phyloP scores from a whole-genome alignment of 2,113 vertebrate genomes.

The Ailurus styani region DNA sequence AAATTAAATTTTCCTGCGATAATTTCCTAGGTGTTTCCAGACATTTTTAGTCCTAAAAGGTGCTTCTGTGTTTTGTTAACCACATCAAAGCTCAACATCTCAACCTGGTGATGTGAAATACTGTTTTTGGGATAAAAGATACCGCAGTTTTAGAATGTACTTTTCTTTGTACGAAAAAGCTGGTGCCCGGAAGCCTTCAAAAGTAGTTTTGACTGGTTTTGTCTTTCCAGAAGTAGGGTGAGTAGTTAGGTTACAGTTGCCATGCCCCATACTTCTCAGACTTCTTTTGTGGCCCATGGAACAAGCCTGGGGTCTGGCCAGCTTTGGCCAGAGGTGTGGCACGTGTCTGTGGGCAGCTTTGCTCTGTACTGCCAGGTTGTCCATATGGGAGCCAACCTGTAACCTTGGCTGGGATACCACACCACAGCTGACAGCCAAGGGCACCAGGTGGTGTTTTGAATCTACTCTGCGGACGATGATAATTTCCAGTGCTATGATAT shows the following conservation, averaged over 20 bases:
- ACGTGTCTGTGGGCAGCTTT: not conserved
- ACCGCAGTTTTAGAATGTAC: not conserved
- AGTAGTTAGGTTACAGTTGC: not conserved
- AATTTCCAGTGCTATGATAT: constrained; percentile 30
- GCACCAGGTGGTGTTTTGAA: constrained; percentile 53
- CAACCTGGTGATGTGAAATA: not conserved
- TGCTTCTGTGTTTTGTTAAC: not conserved
- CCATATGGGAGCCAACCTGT: constrained; percentile 44
- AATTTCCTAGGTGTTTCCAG: not conserved
- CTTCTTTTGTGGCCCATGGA: not conserved
- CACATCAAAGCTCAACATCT: not conserved
- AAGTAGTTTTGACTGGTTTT: not conserved
- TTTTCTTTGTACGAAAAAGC: not conserved
- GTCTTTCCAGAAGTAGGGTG: not conserved
- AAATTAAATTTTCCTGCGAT: not conserved
- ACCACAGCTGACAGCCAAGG: not conserved
- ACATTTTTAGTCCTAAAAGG: not conserved
- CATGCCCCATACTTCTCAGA: not conserved
- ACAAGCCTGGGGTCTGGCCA: not conserved
- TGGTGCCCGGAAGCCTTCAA: not conserved
- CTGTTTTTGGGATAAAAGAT: not conserved
- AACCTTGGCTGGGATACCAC: not conserved
- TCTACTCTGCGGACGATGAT: not conserved
- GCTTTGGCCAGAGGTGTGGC: not conserved
- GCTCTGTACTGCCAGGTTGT: not conserved